Percentiles rank a stretch among this genome's conserved stretches.
Conservation (phyloP, 1,140 invertebrate species). For the Aphidius ervi region DNA sequence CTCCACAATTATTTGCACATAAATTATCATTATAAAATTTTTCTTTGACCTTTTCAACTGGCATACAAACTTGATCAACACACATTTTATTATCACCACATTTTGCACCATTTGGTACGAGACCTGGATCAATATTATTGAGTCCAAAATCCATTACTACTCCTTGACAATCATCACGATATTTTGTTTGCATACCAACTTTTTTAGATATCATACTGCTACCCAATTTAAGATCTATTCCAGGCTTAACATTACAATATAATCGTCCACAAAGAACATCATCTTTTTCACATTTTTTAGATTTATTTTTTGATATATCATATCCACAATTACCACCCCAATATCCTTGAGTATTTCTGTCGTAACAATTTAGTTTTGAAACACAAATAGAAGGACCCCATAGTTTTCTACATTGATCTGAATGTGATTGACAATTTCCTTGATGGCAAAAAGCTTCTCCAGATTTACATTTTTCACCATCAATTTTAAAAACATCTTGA, state of each 20-base stretch:
- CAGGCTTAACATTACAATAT: constrained; percentile 90
- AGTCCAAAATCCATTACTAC: too few relatives aligned
- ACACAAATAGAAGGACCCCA: constrained; percentile 91
- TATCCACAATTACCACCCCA: constrained; percentile 94
- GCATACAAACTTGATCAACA: too few relatives aligned
- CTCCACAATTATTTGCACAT: too few relatives aligned
- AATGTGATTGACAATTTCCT: constrained; percentile 85
- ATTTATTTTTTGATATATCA: constrained; percentile 70
- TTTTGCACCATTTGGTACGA: too few relatives aligned
- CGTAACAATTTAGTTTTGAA: constrained; percentile 81
- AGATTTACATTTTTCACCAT: constrained; percentile 76
- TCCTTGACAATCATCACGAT: constrained; percentile 45
- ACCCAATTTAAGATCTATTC: constrained; percentile 84
- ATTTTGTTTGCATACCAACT: constrained; percentile 77
- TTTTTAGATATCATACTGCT: constrained; percentile 85
- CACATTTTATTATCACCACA: too few relatives aligned
- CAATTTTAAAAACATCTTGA: constrained; percentile 83
- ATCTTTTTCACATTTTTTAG: constrained; percentile 67
- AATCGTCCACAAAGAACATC: constrained; percentile 88
- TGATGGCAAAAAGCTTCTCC: constrained; percentile 87
- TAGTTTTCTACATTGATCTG: constrained; percentile 87
- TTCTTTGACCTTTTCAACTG: too few relatives aligned
- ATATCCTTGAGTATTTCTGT: constrained; percentile 79
- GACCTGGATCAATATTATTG: too few relatives aligned
- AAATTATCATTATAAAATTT: too few relatives aligned